Evolutionary conservation across 2,797 vertebrate genomes (phyloP), one percentile per base, ranked within the genome.

Genomic region (Eupleurogrammus muticus): DNA sequence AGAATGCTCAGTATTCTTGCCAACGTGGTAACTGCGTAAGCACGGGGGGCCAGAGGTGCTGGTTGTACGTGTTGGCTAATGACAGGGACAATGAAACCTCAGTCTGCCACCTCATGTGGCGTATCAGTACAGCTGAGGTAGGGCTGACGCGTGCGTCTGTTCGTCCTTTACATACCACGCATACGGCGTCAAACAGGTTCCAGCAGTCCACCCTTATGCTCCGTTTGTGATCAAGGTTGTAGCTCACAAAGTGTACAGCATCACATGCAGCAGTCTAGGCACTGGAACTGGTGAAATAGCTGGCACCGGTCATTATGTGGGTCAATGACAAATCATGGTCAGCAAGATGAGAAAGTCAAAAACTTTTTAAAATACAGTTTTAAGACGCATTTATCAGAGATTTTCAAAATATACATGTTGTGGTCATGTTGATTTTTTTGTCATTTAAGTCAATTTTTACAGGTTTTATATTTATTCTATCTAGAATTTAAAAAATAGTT

Each of bases 1-100:
- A 92, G 89, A 93, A 92, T 93, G 88, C 87, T 83, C 81, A 89
- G 87, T 84, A 81, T 92, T 90, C 86, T 86, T 82, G 85, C 88
- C 72, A 76, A 80, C 49, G 79, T 86, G 77, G 82, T 84, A 80
- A 90, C 81, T 86, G 84, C 78, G 76, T 90, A 83, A 91, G 79
- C 72, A 82, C 32, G 66, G 83, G n/a, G 76, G 81, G 75, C 72
- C 34, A 40, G 70, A 88, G 85, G 85, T 89, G 88, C 79, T 64
- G 72, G 77, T 82, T 66, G 80, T 84, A 87, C 85, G 90, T 90
- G 89, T 88, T 62, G 70, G 64, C 83, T 83, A 81, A 79, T 84
- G 85, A 83, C 66, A 32, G 53, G 68, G 77, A 86, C 88, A 89
- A 82, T 81, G 75, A 73, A 61, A 62, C 70, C 84, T 88, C 76